A percentile compares a stretch with the other conserved stretches of the same genome.
phyloP scores from a whole-genome alignment of 2,113 vertebrate genomes.

The Bambusicola thoracicus region DNA sequence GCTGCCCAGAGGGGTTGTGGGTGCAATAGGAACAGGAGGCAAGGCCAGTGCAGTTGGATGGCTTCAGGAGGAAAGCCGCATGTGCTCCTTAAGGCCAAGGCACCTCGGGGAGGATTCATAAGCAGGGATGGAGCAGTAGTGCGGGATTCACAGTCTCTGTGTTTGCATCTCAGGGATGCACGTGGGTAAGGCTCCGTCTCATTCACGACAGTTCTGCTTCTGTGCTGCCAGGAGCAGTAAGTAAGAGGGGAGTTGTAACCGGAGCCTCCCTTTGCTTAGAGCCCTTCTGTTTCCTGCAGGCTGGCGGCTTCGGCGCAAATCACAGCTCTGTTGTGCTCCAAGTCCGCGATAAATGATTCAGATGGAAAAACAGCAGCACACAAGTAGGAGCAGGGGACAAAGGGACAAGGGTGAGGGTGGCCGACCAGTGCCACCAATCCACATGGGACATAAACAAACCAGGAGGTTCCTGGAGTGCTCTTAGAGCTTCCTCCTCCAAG shows the following conservation, averaged over 20 bases:
- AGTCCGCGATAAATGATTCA: slow-evolving; percentile 9
- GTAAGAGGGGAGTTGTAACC: slow-evolving; percentile 68
- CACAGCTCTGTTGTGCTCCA: slow-evolving; percentile 47
- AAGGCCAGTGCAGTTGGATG: not conserved
- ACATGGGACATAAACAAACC: not conserved
- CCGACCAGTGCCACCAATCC: not conserved
- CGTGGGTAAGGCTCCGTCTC: slow-evolving; percentile 50
- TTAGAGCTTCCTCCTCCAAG: not conserved
- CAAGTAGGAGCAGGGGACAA: not conserved
- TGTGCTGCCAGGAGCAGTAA: slow-evolving; percentile 67
- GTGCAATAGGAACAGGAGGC: not conserved
- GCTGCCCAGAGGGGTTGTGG: too few species aligned
- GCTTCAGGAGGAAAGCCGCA: not conserved
- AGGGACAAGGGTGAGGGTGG: not conserved
- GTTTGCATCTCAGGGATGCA: slow-evolving; percentile 28
- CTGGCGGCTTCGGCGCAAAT: slow-evolving; percentile 22
- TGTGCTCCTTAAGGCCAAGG: not conserved
- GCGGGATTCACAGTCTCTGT: not conserved
- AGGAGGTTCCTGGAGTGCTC: not conserved
- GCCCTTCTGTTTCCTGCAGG: slow-evolving; percentile 69
- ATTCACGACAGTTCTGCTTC: slow-evolving; percentile 54
- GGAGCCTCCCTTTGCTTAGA: slow-evolving; percentile 64
- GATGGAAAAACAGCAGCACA: slow-evolving; percentile 27
- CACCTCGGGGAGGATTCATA: not conserved
- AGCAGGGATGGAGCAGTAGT: accelerated